phyloP scores from a whole-genome alignment of 2,797 vertebrate species.

The Botia kubotai region DNA sequence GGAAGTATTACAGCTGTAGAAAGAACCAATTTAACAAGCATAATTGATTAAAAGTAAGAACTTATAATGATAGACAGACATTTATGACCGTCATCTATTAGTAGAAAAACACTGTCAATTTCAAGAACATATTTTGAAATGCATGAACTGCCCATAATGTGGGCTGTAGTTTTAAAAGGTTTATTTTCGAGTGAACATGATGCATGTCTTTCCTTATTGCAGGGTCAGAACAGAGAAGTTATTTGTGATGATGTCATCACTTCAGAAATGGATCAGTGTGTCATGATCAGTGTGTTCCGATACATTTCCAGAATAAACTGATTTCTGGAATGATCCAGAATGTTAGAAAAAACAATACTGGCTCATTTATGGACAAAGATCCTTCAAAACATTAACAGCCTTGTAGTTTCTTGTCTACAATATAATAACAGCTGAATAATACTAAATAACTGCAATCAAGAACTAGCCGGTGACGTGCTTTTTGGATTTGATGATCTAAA shows the following conservation, averaged over 20 bases:
- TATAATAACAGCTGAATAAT: background rate
- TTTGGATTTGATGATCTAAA: no score
- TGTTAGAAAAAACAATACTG: background rate
- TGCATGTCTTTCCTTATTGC: background rate
- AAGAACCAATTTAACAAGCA: constrained; percentile 31
- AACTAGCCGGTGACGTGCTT: background rate
- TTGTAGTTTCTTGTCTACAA: background rate
- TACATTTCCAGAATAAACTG: background rate
- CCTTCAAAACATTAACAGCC: no score
- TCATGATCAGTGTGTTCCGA: background rate
- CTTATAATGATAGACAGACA: no score
- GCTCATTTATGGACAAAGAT: no score
- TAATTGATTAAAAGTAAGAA: background rate
- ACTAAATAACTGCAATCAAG: no score
- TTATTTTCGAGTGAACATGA: background rate
- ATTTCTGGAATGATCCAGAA: background rate
- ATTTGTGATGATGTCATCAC: background rate
- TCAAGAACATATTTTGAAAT: background rate
- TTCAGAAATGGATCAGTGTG: background rate
- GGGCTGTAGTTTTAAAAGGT: background rate
- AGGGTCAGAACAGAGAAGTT: background rate
- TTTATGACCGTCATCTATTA: background rate
- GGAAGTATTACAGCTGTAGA: constrained; percentile 15
- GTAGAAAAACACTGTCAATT: background rate
- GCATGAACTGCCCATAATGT: background rate